A percentile compares a stretch with the other conserved stretches of the same genome.
These are phyloP conservation scores for Anas georgica DNA, from an alignment of 2,797 vertebrate species.

Conservation along the genomic window DNA sequence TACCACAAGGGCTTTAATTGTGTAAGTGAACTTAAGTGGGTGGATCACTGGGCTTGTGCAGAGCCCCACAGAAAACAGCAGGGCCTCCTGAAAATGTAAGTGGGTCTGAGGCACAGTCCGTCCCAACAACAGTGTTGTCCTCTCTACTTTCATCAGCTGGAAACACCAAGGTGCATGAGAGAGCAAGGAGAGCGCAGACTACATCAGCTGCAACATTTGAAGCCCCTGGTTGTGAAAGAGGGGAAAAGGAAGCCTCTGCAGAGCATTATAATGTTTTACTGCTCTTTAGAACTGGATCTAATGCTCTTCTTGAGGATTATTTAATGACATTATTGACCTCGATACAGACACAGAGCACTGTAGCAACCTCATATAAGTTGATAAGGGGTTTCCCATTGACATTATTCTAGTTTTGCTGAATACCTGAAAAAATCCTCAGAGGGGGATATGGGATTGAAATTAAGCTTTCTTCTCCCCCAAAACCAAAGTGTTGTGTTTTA, in stretches of 20 bases:
- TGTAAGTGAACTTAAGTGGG: neutral
- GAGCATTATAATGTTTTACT: neutral
- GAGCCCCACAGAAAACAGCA: neutral
- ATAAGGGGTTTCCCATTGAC: neutral
- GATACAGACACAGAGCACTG: neutral
- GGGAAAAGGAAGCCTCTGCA: neutral
- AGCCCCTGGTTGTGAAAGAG: neutral
- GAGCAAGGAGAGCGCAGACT: neutral
- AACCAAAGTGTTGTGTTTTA: neutral
- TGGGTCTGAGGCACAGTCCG: neutral
- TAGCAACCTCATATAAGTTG: neutral
- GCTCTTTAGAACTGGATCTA: neutral
- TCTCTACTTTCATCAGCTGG: neutral
- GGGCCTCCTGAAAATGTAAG: neutral
- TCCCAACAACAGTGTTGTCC: neutral
- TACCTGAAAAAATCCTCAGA: neutral
- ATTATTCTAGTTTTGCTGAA: neutral
- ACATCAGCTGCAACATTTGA: neutral
- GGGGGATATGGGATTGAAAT: neutral
- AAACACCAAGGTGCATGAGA: neutral
- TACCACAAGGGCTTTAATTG: neutral
- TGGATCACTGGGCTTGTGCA: neutral
- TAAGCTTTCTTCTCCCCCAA: rapidly evolving
- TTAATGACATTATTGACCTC: neutral
- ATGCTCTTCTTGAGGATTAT: neutral